Percentiles rank a stretch among this genome's conserved stretches.
These are phyloP conservation scores for Phataginus tricuspis DNA, from an alignment of 2,797 vertebrate species.

Conservation along the genomic window DNA sequence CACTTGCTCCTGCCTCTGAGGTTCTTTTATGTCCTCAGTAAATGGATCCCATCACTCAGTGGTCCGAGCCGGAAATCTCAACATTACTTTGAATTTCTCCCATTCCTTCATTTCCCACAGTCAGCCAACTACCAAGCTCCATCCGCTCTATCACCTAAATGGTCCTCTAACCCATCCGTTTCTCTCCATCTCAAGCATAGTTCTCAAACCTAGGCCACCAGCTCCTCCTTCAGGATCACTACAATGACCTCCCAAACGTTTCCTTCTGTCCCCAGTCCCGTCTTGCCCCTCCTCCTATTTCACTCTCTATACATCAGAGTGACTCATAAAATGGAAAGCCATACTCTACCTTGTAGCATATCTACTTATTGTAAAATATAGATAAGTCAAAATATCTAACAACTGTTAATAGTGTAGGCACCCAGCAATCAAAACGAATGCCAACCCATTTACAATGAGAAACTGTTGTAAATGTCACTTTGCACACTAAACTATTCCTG, in stretches of 20 bases:
- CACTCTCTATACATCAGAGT: background rate
- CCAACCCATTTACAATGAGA: background rate
- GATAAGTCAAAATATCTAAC: background rate
- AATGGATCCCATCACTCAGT: background rate
- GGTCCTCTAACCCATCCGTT: background rate
- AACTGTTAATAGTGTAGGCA: background rate
- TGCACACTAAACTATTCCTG: background rate
- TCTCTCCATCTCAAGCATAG: background rate
- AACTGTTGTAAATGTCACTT: background rate
- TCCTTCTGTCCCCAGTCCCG: background rate
- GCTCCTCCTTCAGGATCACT: background rate
- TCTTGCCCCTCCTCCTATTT: background rate
- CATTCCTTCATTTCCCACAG: background rate
- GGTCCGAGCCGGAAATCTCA: background rate
- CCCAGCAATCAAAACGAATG: background rate
- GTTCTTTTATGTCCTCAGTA: background rate
- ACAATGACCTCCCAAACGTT: background rate
- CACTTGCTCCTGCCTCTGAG: background rate
- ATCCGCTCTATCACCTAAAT: background rate
- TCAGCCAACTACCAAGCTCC: background rate
- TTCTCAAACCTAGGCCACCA: background rate
- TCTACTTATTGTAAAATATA: background rate
- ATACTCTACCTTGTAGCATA: background rate
- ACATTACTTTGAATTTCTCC: background rate
- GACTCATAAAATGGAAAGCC: background rate